phyloP scores from a whole-genome alignment of 2,888 invertebrate species.

The Resseliella maxima region DNA sequence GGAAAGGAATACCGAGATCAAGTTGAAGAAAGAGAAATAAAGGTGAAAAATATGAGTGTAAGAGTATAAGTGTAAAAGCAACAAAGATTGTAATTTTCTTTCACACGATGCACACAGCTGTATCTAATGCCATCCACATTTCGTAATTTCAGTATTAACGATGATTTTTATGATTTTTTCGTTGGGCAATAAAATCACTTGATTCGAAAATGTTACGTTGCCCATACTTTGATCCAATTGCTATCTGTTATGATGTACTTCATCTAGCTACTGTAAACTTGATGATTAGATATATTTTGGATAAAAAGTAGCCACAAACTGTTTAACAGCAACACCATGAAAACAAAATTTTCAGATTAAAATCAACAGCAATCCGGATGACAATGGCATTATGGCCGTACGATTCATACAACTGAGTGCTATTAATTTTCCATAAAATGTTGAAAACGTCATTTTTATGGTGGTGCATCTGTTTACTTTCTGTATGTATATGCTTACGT shows the following conservation, averaged over 20 bases:
- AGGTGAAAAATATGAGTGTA: no score
- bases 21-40: no score
- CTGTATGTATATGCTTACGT: not conserved
- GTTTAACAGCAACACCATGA: not conserved
- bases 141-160: slow-evolving; percentile 12
- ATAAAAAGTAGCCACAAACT: slow-evolving; percentile 6
- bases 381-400: not conserved
- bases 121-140: slow-evolving; percentile 22
- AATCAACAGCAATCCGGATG: not conserved
- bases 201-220: not conserved
- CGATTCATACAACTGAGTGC: not conserved
- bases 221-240: no score
- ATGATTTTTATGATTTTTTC: slow-evolving; percentile 19
- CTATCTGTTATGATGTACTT: not conserved
- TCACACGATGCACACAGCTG: slow-evolving; percentile 17
- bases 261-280: not conserved
- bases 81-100: no score
- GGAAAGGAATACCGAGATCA: no score
- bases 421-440: slow-evolving; percentile 8
- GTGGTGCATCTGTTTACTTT: not conserved
- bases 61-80: no score
- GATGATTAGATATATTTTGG: not conserved
- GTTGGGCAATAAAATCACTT: slow-evolving; percentile 37
- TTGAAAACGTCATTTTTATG: slow-evolving; percentile 1
- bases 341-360: not conserved